These are phyloP conservation scores for Amyelois transitella DNA, from an alignment of 1,140 invertebrate genomes.

Conservation along the genomic window DNA sequence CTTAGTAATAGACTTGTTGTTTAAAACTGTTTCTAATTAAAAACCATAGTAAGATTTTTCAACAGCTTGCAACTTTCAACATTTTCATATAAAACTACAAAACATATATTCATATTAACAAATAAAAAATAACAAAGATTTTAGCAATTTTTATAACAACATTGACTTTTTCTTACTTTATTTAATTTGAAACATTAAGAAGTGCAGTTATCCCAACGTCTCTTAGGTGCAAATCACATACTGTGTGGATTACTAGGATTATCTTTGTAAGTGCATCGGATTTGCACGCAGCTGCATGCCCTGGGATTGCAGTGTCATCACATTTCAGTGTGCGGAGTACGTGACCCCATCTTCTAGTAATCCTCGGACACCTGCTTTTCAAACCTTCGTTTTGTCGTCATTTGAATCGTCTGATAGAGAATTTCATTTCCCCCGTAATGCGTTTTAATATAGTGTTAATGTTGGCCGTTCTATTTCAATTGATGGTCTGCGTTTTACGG, in stretches of 20 bases:
- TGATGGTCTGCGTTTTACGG: background rate
- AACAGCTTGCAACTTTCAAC: too few species aligned
- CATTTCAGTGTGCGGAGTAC: slow-evolving; percentile 54
- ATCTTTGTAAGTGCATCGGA: slow-evolving; percentile 25
- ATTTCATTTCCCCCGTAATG: slow-evolving; percentile 4
- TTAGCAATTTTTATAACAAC: too few species aligned
- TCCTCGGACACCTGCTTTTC: slow-evolving; percentile 64
- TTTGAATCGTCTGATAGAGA: slow-evolving; percentile 13
- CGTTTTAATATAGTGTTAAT: background rate
- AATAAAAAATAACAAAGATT: too few species aligned
- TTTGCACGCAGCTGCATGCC: slow-evolving; percentile 46
- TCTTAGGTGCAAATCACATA: background rate
- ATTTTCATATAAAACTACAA: too few species aligned
- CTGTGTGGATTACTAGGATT: slow-evolving; percentile 22
- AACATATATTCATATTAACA: too few species aligned
- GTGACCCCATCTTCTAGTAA: slow-evolving; percentile 64
- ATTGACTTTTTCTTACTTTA: too few species aligned
- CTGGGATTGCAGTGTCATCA: slow-evolving; percentile 61
- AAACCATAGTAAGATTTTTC: too few species aligned
- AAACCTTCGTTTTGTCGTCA: slow-evolving; percentile 40
- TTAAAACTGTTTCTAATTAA: background rate
- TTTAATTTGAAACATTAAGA: background rate
- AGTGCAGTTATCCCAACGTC: background rate
- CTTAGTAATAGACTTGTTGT: background rate
- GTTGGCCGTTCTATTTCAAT: background rate